A percentile compares a stretch with the other conserved stretches of the same genome.
phyloP scores from a whole-genome alignment of 2,113 vertebrate species.

The Setophaga coronata region DNA sequence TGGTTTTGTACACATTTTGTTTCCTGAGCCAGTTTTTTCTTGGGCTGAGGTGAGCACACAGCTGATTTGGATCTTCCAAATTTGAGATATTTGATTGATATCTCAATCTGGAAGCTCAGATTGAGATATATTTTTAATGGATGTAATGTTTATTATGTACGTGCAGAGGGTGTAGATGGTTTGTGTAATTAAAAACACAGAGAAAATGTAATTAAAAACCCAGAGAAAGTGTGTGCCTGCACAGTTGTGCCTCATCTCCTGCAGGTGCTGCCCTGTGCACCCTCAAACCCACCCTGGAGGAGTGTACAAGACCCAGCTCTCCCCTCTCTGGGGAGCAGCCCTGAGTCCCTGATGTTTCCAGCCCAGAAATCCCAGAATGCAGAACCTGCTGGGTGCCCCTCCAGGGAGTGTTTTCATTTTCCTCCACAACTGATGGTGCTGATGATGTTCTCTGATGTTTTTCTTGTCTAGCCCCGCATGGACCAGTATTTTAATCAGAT shows the following conservation, averaged over 20 bases:
- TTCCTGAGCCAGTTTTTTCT: neutral
- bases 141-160: neutral
- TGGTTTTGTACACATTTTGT: neutral
- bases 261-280: neutral
- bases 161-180: neutral
- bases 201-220: neutral
- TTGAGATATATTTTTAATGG: fast-evolving
- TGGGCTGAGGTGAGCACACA: neutral
- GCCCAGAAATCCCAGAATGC: neutral
- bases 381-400: fast-evolving
- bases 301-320: fast-evolving
- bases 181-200: neutral
- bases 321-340: neutral
- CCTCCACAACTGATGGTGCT: neutral
- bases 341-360: neutral
- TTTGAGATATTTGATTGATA: no score
- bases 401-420: neutral
- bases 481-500: conserved; percentile 99
- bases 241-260: neutral
- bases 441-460: neutral
- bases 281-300: fast-evolving
- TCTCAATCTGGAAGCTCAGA: neutral
- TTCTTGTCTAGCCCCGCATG: conserved; percentile 88
- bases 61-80: no score
- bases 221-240: neutral